Evolutionary conservation across 2,113 vertebrate species (phyloP).

Genomic region (Ciconia boyciana): DNA sequence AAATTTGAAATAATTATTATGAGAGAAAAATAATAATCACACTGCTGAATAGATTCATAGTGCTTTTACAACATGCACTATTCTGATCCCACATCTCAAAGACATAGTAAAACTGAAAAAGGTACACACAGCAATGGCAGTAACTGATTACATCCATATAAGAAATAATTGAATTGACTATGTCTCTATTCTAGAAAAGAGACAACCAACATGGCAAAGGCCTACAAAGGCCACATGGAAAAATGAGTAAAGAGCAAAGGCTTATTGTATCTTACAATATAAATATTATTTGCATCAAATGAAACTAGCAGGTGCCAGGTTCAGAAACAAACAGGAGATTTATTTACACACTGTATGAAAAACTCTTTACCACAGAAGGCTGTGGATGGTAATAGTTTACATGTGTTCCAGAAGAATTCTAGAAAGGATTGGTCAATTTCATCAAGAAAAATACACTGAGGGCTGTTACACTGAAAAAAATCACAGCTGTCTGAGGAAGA

Average conservation of each 20-base stretch:
- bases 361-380: background rate
- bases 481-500: background rate
- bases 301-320: background rate
- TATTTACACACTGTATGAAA: background rate
- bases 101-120: background rate
- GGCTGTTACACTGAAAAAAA: background rate
- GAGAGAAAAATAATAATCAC: background rate
- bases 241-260: background rate
- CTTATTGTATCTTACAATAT: background rate
- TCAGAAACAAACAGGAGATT: background rate
- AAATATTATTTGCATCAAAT: background rate
- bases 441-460: background rate
- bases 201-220: background rate
- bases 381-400: background rate
- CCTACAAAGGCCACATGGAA: background rate
- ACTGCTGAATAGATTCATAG: background rate
- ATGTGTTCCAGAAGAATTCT: background rate
- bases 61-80: background rate
- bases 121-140: background rate
- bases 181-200: background rate
- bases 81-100: background rate
- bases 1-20: background rate
- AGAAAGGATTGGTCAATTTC: background rate
- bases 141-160: background rate
- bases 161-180: background rate